Conservation (phyloP, 2,888 invertebrate genomes). For the Thecophora atra region DNA sequence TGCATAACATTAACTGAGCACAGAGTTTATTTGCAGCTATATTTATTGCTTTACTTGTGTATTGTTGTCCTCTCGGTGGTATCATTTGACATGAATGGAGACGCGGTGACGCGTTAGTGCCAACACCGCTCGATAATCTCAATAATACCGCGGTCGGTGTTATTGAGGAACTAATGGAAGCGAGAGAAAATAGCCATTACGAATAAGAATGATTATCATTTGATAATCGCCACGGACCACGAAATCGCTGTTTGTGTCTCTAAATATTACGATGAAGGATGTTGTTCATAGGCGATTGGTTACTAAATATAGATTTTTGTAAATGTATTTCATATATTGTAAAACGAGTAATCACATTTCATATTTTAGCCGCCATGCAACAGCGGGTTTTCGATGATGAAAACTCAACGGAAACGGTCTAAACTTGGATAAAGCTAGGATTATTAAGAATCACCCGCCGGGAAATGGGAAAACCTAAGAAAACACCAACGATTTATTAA, state of each 20-base stretch:
- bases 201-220: slow-evolving; percentile 12
- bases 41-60: background rate
- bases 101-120: background rate
- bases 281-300: background rate
- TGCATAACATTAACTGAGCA: slow-evolving; percentile 1
- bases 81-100: background rate
- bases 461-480: too few relatives aligned
- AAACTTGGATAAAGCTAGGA: too few relatives aligned
- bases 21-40: background rate
- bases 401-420: too few relatives aligned
- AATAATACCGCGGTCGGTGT: background rate
- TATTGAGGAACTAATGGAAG: background rate
- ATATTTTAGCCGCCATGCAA: too few relatives aligned
- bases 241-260: background rate
- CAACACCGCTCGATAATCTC: background rate
- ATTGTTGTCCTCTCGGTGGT: background rate
- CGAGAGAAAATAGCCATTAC: background rate
- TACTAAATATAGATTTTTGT: background rate
- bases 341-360: too few relatives aligned
- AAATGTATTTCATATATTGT: too few relatives aligned
- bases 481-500: too few relatives aligned
- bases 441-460: too few relatives aligned
- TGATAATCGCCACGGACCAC: slow-evolving; percentile 8
- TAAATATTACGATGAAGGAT: background rate
- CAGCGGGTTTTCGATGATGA: too few relatives aligned